Percentiles rank a stretch among this genome's conserved stretches.
phyloP scores from a whole-genome alignment of 2,113 vertebrate genomes.

The Mystacornis crossleyi region DNA sequence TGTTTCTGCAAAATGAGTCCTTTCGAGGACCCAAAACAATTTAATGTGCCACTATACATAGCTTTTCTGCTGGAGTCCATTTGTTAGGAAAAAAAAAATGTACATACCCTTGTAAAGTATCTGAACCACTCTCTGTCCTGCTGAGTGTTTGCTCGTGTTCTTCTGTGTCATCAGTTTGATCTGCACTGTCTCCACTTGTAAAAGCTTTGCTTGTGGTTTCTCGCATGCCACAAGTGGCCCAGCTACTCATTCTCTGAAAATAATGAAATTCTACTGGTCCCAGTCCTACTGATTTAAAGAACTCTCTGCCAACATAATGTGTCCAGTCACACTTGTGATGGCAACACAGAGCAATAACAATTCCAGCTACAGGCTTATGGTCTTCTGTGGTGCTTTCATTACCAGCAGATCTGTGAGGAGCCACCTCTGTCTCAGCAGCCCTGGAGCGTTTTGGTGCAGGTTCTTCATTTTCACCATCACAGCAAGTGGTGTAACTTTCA shows the following conservation, averaged over 20 bases:
- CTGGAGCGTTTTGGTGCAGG: conserved; percentile 80
- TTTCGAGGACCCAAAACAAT: neutral
- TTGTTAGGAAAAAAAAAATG: neutral
- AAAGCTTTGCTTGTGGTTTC: conserved; percentile 20
- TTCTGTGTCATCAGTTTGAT: neutral
- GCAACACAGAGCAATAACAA: conserved; percentile 93
- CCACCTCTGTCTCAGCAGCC: conserved; percentile 21
- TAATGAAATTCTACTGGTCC: conserved; percentile 85
- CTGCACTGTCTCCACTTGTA: neutral
- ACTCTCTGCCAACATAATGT: conserved; percentile 92
- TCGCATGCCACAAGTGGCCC: conserved; percentile 92
- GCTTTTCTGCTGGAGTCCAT: neutral
- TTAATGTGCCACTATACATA: neutral
- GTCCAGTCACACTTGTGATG: conserved; percentile 96
- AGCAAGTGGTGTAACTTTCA: conserved; percentile 68
- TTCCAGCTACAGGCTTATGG: conserved; percentile 72
- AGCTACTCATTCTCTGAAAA: conserved; percentile 95
- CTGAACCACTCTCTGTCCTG: neutral
- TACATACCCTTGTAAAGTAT: conserved; percentile 76
- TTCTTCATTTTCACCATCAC: conserved; percentile 52
- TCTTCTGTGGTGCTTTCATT: neutral
- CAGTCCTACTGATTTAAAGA: conserved; percentile 86
- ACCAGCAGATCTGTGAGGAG: neutral
- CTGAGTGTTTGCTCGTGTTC: conserved; percentile 73
- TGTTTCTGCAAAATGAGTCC: neutral